These are phyloP conservation scores for Panulirus ornatus DNA, from an alignment of 1,140 invertebrate genomes.

Conservation along the genomic window DNA sequence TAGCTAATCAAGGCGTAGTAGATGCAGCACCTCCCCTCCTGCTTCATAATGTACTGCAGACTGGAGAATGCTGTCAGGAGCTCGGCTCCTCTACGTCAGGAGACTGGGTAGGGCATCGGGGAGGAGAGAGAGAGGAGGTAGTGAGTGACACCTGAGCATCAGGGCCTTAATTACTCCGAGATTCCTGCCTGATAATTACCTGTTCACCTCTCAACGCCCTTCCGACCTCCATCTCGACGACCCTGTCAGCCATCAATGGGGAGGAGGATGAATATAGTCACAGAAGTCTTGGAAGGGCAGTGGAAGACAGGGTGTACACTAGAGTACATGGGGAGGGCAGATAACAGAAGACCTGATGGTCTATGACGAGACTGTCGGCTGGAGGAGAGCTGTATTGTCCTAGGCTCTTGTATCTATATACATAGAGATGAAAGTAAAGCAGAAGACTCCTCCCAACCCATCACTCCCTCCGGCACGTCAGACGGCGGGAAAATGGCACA, in stretches of 20 bases:
- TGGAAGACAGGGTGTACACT: background rate
- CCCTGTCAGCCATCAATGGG: constrained; percentile 24
- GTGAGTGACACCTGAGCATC: constrained; percentile 31
- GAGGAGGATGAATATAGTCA: constrained; percentile 19
- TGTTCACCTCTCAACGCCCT: too few relatives aligned
- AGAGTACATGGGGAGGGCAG: too few relatives aligned
- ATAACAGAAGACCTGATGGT: too few relatives aligned
- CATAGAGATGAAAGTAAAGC: background rate
- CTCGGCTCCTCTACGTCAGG: too few relatives aligned
- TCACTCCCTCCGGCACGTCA: too few relatives aligned
- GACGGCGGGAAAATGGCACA: background rate
- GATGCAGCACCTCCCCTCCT: too few relatives aligned
- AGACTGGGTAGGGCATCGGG: background rate
- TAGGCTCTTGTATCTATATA: background rate
- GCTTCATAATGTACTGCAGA: too few relatives aligned
- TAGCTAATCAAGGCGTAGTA: too few relatives aligned
- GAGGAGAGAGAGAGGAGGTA: background rate
- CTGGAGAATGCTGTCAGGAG: too few relatives aligned
- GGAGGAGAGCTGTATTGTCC: background rate
- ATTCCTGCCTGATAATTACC: constrained; percentile 30
- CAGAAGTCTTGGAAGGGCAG: background rate
- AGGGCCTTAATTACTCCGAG: constrained; percentile 20
- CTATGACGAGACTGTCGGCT: background rate
- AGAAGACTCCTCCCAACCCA: too few relatives aligned
- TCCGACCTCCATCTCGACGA: too few relatives aligned